Base-by-base conservation (phyloP, 1,140 invertebrate genomes). In the Plectus sambesii region DNA sequence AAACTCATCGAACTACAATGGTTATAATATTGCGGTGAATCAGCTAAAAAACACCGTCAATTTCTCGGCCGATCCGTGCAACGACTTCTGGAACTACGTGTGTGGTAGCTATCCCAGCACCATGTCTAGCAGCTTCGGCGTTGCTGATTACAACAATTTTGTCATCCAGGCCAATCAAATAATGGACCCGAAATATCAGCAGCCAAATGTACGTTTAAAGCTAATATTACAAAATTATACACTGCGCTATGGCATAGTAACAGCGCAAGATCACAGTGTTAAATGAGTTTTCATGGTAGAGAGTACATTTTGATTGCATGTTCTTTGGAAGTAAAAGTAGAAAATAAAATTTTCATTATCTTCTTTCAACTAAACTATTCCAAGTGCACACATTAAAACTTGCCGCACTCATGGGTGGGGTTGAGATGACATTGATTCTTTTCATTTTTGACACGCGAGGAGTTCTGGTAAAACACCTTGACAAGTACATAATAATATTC, bases 211-310 rank as follows among this genome's bases (percentile, higher is more conserved):
- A n/a, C 5, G 3, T 30, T 37, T 23, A 44, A 12, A 42, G 30
- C 38, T 25, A 48, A 47, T 8, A n/a, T 25, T 9, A 35, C 42
- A 12, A 5, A 19, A 20, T 42, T 6, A 29, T 22, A 12, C 33
- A 49, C 12, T 55, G 30, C 23, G 29, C 3, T 22, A 49, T 35
- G 15, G 41, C 49, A 27, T 51, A 44, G 23, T 29, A 50, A 22
- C 24, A 42, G 25, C 6, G 20, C 2, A 51, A 35, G 40, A 33
- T 54, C 9, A 12, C n/a, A 9, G 41, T 12, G 20, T 33, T 54
- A 5, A 12, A 50, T 17, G 27, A 12, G 19, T 20, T 26, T 9
- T 29, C 51, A n/a, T n/a, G n/a, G n/a, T n/a, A n/a, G n/a, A n/a
- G n/a, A n/a, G n/a, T n/a, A n/a, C n/a, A n/a, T n/a, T n/a, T n/a